Conservation (phyloP, 2,797 vertebrate species). For the Pantherophis alleghaniensis region DNA sequence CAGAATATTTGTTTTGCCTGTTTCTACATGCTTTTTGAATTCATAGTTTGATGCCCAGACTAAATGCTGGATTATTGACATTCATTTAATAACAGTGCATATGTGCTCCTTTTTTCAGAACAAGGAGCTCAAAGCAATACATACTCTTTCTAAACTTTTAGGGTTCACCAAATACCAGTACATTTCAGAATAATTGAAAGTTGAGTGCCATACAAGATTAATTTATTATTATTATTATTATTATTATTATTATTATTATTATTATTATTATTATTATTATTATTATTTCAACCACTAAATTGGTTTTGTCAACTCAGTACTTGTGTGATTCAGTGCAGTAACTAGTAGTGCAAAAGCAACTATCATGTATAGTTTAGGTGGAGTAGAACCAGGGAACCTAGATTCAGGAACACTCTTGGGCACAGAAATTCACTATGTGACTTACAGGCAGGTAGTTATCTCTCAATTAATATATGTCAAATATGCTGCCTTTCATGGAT, state of each 20-base stretch:
- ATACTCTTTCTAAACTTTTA: conserved; percentile 55
- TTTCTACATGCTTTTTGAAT: not conserved
- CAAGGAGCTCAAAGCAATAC: not conserved
- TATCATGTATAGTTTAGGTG: not conserved
- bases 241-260: not conserved
- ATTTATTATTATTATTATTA: not conserved
- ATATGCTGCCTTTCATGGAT: not conserved
- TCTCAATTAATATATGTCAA: not conserved
- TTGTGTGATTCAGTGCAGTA: not conserved
- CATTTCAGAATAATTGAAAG: not conserved
- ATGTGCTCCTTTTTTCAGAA: not conserved
- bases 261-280: not conserved
- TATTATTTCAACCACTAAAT: not conserved
- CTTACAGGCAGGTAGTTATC: not conserved
- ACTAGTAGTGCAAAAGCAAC: not conserved
- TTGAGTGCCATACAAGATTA: not conserved
- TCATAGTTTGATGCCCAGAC: not conserved
- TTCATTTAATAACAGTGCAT: not conserved
- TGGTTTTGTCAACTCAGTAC: not conserved
- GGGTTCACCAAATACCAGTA: conserved; percentile 55
- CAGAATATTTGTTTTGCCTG: not conserved
- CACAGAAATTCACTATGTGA: not conserved
- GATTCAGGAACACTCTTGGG: not conserved
- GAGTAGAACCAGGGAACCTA: not conserved
- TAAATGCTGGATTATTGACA: not conserved